Evolutionary conservation across 2,113 vertebrate genomes (phyloP).

Genomic region (Alexandromys fortis): DNA sequence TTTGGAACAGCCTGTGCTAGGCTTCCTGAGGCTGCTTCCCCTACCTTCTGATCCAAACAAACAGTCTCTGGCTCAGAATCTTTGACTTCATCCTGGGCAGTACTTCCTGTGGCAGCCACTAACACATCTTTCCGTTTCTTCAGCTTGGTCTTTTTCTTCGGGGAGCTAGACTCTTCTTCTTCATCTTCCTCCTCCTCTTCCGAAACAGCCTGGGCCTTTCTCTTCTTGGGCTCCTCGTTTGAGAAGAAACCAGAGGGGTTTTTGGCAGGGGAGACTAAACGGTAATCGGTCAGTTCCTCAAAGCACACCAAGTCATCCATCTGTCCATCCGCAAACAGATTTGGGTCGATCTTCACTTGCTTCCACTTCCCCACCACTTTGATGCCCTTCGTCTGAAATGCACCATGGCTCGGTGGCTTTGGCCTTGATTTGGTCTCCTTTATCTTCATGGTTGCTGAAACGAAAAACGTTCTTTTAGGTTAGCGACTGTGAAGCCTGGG

Average conservation of each 20-base stretch:
- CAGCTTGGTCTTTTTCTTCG: constrained; percentile 82
- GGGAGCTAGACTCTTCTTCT: constrained; percentile 25
- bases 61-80: neutral
- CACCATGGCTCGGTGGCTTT: constrained; percentile 69
- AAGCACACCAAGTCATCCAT: constrained; percentile 93
- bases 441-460: constrained; percentile 87
- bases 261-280: constrained; percentile 86
- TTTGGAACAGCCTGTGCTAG: constrained; percentile 51
- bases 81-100: neutral
- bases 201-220: constrained; percentile 82
- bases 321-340: constrained; percentile 91
- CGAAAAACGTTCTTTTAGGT: neutral
- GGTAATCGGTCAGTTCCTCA: constrained; percentile 95
- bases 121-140: constrained; percentile 77
- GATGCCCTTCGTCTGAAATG: constrained; percentile 87
- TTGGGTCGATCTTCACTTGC: constrained; percentile 90
- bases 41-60: constrained; percentile 17
- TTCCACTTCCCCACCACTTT: constrained; percentile 92
- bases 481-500: neutral
- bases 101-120: neutral
- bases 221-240: constrained; percentile 83
- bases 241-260: constrained; percentile 72
- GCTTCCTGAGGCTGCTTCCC: neutral
- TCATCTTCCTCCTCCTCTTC: neutral
- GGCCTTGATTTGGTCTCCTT: constrained; percentile 79